These are phyloP conservation scores for Dysmachus trigonus DNA, from an alignment of 2,888 invertebrate species.

Conservation along the genomic window DNA sequence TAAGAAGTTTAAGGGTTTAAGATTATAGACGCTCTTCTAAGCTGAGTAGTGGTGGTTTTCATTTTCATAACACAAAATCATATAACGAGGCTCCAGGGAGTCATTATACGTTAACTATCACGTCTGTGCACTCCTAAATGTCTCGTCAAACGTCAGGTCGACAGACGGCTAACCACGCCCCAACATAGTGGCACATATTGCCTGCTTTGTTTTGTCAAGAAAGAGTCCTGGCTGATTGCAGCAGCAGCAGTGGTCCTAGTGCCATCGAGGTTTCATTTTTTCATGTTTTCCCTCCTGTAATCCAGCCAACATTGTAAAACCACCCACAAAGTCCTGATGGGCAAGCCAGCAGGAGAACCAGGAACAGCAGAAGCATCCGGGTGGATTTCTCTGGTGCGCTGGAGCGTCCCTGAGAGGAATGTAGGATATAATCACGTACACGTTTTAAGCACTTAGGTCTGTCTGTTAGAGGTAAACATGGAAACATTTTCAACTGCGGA, in stretches of 20 bases:
- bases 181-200: not conserved
- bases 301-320: slow-evolving; percentile 7
- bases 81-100: not conserved
- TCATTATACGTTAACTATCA: not conserved
- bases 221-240: not conserved
- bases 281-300: not conserved
- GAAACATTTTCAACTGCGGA: slow-evolving; percentile 11
- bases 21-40: no score
- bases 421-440: slow-evolving; percentile 27
- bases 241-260: not conserved
- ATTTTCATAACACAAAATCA: no score
- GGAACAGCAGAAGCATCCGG: not conserved
- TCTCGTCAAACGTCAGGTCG: not conserved
- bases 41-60: not conserved
- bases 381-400: not conserved
- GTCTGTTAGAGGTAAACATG: slow-evolving; percentile 21
- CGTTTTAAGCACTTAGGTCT: slow-evolving; percentile 27
- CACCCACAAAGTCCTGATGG: slow-evolving; percentile 3
- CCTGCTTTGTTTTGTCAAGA: not conserved
- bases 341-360: not conserved
- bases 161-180: not conserved
- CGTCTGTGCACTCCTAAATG: not conserved
- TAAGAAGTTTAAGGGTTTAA: no score
- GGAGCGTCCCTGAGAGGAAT: slow-evolving; percentile 1
- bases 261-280: not conserved